Evolutionary conservation across 1,140 invertebrate genomes (phyloP).

Genomic region (Kradibia gibbosae): DNA sequence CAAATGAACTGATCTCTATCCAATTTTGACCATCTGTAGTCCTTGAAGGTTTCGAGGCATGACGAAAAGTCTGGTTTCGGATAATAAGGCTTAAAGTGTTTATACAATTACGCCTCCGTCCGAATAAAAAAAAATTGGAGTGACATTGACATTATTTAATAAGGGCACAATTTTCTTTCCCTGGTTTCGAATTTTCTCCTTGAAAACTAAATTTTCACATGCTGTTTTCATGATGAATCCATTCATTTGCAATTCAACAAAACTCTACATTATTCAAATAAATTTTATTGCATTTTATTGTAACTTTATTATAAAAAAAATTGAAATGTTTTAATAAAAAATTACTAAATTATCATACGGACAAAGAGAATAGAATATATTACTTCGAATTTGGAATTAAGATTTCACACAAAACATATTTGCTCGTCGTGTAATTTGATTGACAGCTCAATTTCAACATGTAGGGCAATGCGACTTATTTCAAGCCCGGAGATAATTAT

Average conservation of each 20-base stretch:
- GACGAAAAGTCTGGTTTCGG: conserved; percentile 20
- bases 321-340: too few species aligned
- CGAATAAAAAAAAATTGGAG: not conserved
- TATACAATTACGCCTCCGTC: not conserved
- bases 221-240: too few species aligned
- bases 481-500: conserved; percentile 7
- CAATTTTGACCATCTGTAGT: conserved; percentile 52
- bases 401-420: not conserved
- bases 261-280: too few species aligned
- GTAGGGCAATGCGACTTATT: conserved; percentile 3
- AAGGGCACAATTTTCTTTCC: not conserved
- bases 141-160: not conserved
- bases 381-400: not conserved
- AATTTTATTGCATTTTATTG: not conserved
- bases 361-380: not conserved
- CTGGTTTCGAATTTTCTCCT: not conserved
- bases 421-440: not conserved
- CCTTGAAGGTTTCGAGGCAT: not conserved
- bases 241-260: too few species aligned
- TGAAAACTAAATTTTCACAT: not conserved
- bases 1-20: conserved; percentile 45
- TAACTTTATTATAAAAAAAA: too few species aligned
- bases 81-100: conserved; percentile 39
- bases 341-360: too few species aligned
- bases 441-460: conserved; percentile 14